A percentile compares a stretch with the other conserved stretches of the same genome.
phyloP scores from a whole-genome alignment of 2,113 vertebrate genomes.

The Phyllopteryx taeniolatus region DNA sequence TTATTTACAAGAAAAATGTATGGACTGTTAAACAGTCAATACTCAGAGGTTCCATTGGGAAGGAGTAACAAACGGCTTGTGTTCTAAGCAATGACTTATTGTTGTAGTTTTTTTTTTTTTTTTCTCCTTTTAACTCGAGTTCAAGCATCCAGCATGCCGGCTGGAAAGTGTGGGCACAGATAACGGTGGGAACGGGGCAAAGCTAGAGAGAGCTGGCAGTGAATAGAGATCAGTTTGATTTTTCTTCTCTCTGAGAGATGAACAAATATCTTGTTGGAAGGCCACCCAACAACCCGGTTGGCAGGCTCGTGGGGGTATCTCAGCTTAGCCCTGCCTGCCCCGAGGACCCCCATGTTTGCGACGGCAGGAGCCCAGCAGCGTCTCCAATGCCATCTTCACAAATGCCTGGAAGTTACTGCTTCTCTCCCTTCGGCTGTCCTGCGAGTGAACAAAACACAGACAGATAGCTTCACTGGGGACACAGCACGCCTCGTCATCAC shows the following conservation, averaged over 20 bases:
- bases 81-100: constrained; percentile 24
- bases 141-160: constrained; percentile 35
- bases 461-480: constrained; percentile 65
- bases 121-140: constrained; percentile 28
- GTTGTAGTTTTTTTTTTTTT: constrained; percentile 1
- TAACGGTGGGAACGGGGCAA: background rate
- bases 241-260: constrained; percentile 41
- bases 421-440: constrained; percentile 82
- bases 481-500: constrained; percentile 16
- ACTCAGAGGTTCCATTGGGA: constrained; percentile 18
- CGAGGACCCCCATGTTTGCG: constrained; percentile 60
- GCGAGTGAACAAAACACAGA: constrained; percentile 52
- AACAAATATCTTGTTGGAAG: constrained; percentile 37
- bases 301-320: constrained; percentile 12
- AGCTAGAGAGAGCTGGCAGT: constrained; percentile 46
- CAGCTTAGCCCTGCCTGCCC: constrained; percentile 62
- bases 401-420: constrained; percentile 81
- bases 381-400: constrained; percentile 79
- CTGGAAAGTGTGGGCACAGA: constrained; percentile 23
- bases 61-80: constrained; percentile 18
- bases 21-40: constrained; percentile 51
- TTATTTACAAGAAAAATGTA: constrained; percentile 66
- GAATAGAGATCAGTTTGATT: constrained; percentile 49
- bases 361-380: constrained; percentile 73
- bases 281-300: constrained; percentile 26